A percentile compares a stretch with the other conserved stretches of the same genome.
These are phyloP conservation scores for Euleptes europaea DNA, from an alignment of 2,113 vertebrate species.

Conservation along the genomic window DNA sequence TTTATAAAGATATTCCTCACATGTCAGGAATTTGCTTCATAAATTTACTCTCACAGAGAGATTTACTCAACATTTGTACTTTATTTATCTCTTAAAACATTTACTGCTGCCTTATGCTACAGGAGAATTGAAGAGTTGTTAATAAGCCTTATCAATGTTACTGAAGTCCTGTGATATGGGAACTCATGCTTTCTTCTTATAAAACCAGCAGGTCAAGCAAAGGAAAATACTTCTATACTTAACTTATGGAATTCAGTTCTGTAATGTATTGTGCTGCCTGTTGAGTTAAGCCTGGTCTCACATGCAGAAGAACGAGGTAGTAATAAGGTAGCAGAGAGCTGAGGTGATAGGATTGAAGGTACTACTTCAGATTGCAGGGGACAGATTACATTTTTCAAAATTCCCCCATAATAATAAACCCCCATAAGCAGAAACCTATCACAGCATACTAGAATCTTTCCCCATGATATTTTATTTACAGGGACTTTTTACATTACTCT, in stretches of 20 bases:
- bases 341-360: too few relatives aligned
- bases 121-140: background rate
- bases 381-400: too few relatives aligned
- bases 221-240: background rate
- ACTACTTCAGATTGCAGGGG: too few relatives aligned
- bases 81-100: background rate
- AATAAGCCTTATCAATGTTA: background rate
- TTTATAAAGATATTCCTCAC: conserved; percentile 41
- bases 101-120: background rate
- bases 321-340: too few relatives aligned
- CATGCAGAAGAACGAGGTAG: too few relatives aligned
- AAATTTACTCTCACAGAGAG: conserved; percentile 8
- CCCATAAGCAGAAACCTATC: too few relatives aligned
- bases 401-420: too few relatives aligned
- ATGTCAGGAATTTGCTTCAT: conserved; percentile 46
- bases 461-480: too few relatives aligned
- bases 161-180: background rate
- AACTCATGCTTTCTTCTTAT: background rate
- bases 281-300: too few relatives aligned
- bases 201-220: background rate
- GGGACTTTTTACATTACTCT: too few relatives aligned
- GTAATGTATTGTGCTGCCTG: background rate
- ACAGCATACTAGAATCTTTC: too few relatives aligned
- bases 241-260: background rate
- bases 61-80: background rate